Conservation (phyloP, 2,797 vertebrate genomes). For the Acipenser transmontanus region DNA sequence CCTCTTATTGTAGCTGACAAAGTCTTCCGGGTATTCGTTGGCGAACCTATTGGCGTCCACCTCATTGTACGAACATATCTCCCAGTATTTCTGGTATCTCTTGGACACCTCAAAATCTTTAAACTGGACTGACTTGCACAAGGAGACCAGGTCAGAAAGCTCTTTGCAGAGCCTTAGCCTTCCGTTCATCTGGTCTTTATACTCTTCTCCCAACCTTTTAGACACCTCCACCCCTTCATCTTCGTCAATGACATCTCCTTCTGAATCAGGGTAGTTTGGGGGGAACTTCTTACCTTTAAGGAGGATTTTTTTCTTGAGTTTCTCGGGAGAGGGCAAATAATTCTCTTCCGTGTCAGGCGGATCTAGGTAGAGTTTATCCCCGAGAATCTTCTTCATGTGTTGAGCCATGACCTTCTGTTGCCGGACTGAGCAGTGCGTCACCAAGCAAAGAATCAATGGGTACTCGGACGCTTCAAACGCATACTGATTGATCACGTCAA, state of each 20-base stretch:
- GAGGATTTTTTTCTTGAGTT: slow-evolving; percentile 81
- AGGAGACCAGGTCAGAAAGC: slow-evolving; percentile 77
- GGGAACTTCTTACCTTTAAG: slow-evolving; percentile 79
- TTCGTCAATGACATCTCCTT: slow-evolving; percentile 81
- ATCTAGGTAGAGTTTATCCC: slow-evolving; percentile 71
- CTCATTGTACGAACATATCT: slow-evolving; percentile 87
- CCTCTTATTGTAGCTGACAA: slow-evolving; percentile 85
- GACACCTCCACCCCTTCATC: slow-evolving; percentile 81
- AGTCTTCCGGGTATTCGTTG: slow-evolving; percentile 84
- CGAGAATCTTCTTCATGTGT: slow-evolving; percentile 81
- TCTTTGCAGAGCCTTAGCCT: slow-evolving; percentile 70
- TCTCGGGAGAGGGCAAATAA: slow-evolving; percentile 80
- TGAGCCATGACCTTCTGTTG: slow-evolving; percentile 80
- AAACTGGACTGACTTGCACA: slow-evolving; percentile 79
- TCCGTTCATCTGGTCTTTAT: slow-evolving; percentile 64
- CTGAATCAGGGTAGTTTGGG: slow-evolving; percentile 53
- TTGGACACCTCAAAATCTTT: slow-evolving; percentile 76
- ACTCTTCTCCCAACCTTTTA: slow-evolving; percentile 61
- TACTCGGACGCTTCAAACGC: slow-evolving; percentile 82
- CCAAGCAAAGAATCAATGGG: slow-evolving; percentile 81
- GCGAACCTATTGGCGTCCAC: slow-evolving; percentile 79
- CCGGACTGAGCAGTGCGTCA: slow-evolving; percentile 72
- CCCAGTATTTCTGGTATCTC: slow-evolving; percentile 77
- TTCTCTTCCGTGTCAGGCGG: slow-evolving; percentile 62
- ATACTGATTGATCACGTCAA: slow-evolving; percentile 81